Conservation (phyloP, 2,113 vertebrate genomes). For the Neogale vison region DNA sequence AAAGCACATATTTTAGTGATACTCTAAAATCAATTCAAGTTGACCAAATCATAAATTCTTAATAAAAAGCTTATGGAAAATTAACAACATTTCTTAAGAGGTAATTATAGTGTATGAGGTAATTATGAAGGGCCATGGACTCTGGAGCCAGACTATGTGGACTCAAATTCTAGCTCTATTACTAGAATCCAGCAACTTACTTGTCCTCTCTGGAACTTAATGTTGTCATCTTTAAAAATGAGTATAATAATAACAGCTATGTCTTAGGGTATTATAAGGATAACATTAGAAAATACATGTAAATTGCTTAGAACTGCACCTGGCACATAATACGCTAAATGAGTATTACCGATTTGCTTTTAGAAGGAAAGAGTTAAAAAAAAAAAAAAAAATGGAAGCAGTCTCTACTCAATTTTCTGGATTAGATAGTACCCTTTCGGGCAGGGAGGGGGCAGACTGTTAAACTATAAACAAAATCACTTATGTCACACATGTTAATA, state of each 20-base stretch:
- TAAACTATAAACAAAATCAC: slow-evolving; percentile 21
- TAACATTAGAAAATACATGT: neutral
- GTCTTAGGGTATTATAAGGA: neutral
- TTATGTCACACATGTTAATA: neutral
- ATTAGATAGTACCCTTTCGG: neutral
- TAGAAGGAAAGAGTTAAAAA: neutral
- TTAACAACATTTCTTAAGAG: neutral
- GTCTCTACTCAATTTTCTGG: neutral
- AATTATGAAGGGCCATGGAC: neutral
- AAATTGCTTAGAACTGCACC: neutral
- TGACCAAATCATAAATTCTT: slow-evolving; percentile 23
- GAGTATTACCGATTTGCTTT: neutral
- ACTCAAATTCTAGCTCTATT: neutral
- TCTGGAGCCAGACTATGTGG: neutral
- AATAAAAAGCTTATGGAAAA: slow-evolving; percentile 42
- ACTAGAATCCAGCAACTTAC: neutral
- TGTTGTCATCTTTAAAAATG: neutral
- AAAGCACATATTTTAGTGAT: slow-evolving; percentile 29
- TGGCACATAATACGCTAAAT: neutral
- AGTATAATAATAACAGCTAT: neutral
- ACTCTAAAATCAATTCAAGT: slow-evolving; percentile 16
- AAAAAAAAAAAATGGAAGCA: neutral
- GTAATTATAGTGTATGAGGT: neutral
- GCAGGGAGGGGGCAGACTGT: neutral
- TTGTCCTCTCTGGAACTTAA: neutral